Conservation (phyloP, 2,113 vertebrate species). For the Channa maculata region DNA sequence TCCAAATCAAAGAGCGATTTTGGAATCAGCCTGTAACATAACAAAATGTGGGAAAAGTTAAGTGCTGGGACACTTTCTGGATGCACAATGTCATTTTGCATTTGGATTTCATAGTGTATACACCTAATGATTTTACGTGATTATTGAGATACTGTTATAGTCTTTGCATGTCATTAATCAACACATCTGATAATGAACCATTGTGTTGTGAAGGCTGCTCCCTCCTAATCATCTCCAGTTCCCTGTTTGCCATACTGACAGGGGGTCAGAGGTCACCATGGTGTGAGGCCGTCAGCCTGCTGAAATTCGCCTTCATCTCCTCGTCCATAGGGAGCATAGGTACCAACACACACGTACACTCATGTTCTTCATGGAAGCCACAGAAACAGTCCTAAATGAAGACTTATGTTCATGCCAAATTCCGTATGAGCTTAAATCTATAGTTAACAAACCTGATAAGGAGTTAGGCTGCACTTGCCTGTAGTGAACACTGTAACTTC, state of each 20-base stretch:
- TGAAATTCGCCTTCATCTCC: slow-evolving; percentile 84
- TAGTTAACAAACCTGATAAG: background rate
- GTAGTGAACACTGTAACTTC: too few species aligned
- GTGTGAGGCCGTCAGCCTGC: slow-evolving; percentile 83
- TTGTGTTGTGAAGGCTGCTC: slow-evolving; percentile 70
- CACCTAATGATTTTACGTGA: background rate
- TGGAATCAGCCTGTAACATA: too few species aligned
- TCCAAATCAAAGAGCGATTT: too few species aligned
- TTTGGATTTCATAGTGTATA: background rate
- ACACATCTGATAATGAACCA: background rate
- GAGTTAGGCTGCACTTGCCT: too few species aligned
- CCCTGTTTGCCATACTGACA: slow-evolving; percentile 76
- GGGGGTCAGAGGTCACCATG: slow-evolving; percentile 81
- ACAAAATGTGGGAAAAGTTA: too few species aligned
- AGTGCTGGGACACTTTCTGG: too few species aligned
- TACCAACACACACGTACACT: slow-evolving; percentile 24
- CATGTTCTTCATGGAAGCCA: background rate
- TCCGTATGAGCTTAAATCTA: background rate
- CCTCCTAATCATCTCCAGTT: slow-evolving; percentile 77
- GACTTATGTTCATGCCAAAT: too few species aligned
- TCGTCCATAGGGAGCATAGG: slow-evolving; percentile 84
- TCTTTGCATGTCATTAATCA: background rate
- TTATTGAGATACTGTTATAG: background rate
- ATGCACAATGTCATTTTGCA: too few species aligned
- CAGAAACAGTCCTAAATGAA: background rate